Conservation (phyloP, 2,113 vertebrate species). For the Sialia sialis region DNA sequence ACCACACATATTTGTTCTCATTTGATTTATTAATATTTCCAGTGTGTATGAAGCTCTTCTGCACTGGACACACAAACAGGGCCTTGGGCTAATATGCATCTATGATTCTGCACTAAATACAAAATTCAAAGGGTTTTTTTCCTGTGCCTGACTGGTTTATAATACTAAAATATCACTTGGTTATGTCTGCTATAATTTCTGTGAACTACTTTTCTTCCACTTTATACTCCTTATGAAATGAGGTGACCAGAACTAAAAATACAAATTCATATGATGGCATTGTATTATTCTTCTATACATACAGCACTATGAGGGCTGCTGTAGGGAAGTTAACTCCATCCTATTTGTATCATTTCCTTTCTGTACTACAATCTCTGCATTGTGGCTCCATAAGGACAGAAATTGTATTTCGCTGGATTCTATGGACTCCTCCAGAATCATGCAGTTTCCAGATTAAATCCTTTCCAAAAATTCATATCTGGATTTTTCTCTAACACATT, state of each 20-base stretch:
- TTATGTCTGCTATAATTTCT: not conserved
- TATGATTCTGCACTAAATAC: not conserved
- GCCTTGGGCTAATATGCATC: not conserved
- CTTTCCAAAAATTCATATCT: not conserved
- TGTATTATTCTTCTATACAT: not conserved
- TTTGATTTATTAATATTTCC: constrained; percentile 1
- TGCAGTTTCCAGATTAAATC: not conserved
- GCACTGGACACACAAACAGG: not conserved
- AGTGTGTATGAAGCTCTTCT: not conserved
- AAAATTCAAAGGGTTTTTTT: not conserved
- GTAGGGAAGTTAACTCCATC: not conserved
- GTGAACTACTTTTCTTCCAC: not conserved
- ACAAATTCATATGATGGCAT: not conserved
- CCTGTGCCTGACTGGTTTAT: not conserved
- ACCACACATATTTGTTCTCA: not conserved
- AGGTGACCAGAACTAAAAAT: not conserved
- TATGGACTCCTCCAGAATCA: not conserved
- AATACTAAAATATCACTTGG: not conserved
- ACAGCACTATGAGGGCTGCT: not conserved
- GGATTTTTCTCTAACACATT: not conserved
- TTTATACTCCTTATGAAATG: not conserved
- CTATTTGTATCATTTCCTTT: not conserved
- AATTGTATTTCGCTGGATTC: not conserved
- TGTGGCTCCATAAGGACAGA: not conserved
- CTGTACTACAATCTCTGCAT: not conserved